Conservation (phyloP, 1,140 invertebrate species). For the Cotesia typhae region DNA sequence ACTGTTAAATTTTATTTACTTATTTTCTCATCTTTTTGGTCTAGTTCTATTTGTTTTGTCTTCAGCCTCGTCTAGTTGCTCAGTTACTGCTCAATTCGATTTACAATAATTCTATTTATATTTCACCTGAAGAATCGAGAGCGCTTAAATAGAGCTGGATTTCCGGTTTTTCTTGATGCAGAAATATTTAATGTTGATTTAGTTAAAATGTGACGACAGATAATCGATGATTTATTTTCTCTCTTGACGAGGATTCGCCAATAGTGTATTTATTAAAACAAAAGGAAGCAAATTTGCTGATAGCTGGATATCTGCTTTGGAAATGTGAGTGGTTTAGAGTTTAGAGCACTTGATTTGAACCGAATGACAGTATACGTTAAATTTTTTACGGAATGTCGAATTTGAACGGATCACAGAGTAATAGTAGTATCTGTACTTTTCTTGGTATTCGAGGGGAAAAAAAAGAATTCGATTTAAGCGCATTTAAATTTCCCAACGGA, state of each 20-base stretch:
- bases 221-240: neutral
- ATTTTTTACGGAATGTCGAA: neutral
- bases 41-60: too few relatives aligned
- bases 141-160: neutral
- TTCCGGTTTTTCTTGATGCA: slow-evolving; percentile 7
- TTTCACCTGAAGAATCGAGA: neutral
- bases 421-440: slow-evolving; percentile 3
- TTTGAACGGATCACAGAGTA: slow-evolving; percentile 19
- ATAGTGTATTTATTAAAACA: too few relatives aligned
- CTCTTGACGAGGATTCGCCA: too few relatives aligned
- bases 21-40: neutral
- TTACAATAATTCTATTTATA: slow-evolving; percentile 34
- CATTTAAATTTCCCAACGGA: slow-evolving; percentile 38
- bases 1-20: slow-evolving; percentile 17
- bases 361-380: too few relatives aligned
- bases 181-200: slow-evolving; percentile 30
- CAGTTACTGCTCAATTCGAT: slow-evolving; percentile 14
- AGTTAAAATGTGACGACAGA: too few relatives aligned
- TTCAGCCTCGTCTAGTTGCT: too few relatives aligned
- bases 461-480: slow-evolving; percentile 7
- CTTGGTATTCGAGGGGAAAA: neutral
- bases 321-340: too few relatives aligned
- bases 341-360: too few relatives aligned
- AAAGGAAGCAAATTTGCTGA: neutral
- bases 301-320: too few relatives aligned